Conservation (phyloP, 2,113 vertebrate species). For the Cheirogaleus medius region DNA sequence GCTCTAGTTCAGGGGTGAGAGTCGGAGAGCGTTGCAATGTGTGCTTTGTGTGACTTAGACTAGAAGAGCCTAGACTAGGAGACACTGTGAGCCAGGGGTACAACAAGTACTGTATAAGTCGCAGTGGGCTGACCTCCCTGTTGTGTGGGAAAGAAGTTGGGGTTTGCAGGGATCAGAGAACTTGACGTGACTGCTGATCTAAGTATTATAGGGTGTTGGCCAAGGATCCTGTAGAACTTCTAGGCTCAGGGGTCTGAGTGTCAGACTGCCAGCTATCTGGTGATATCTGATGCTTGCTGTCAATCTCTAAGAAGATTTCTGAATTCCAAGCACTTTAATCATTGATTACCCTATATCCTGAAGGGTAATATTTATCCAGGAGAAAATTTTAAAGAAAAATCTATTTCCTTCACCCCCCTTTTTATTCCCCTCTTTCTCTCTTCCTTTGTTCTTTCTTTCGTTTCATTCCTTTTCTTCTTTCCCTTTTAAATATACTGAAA, state of each 20-base stretch:
- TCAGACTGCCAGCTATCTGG: neutral
- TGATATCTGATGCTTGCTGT: neutral
- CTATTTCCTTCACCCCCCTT: too few species aligned
- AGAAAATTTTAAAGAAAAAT: neutral
- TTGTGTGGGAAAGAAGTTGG: neutral
- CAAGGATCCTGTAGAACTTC: neutral
- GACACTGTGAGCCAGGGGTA: neutral
- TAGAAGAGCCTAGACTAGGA: neutral
- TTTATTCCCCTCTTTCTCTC: neutral
- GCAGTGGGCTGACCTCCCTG: neutral
- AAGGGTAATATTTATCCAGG: neutral
- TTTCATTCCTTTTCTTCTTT: neutral
- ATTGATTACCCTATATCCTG: neutral
- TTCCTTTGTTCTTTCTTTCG: neutral
- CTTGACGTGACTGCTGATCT: neutral
- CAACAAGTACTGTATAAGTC: rapidly evolving
- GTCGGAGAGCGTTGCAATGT: neutral
- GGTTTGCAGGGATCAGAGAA: neutral
- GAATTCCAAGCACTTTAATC: neutral
- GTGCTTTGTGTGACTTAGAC: neutral
- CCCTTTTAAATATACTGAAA: neutral
- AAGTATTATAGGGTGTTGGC: neutral
- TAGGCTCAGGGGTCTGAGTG: neutral
- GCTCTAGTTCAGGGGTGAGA: neutral
- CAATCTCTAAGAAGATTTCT: neutral